Base-by-base conservation (phyloP, 2,888 invertebrate species). In the Leptogaster cylindrica region DNA sequence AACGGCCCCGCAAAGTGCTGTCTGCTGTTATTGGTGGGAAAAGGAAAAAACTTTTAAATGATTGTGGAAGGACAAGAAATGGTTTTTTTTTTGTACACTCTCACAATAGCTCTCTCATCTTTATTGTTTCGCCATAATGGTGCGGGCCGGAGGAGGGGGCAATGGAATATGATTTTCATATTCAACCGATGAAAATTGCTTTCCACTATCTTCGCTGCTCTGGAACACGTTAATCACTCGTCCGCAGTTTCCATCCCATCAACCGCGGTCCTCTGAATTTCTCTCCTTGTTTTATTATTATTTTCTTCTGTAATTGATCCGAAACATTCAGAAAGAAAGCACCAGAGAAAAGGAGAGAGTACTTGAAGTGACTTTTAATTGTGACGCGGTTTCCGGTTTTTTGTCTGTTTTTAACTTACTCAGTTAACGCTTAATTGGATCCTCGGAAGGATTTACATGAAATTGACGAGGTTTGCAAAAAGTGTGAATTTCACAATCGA, bases 71-170 rank as follows among this genome's bases (percentile, higher is more conserved):
- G 44, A 61, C 61, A 44, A 61, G 61, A 44, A 44, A 61, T 27
- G 61, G 27, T 61, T 61, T 61, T n/a, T n/a, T n/a, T n/a, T 61
- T 44, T 44, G 44, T 41, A 41, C 61, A 16, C 28, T 14, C 39
- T 61, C 61, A 69, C 67, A 69, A 69, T 69, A 65, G 67, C 65
- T 65, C 55, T 67, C 58, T 44, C 41, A 58, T 65, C 50, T 65
- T 69, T 67, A 69, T 69, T 69, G 69, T 69, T 69, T 58, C 67
- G 44, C 58, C 27, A 69, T 69, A 69, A 69, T 69, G 69, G 66
- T 65, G 65, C 65, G n/a, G n/a, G n/a, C n/a, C n/a, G n/a, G n/a
- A n/a, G n/a, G n/a, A n/a, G n/a, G n/a, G n/a, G n/a, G n/a, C n/a
- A n/a, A n/a, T n/a, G n/a, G n/a, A n/a, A n/a, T 67, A 51, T 41